Evolutionary conservation across 2,888 invertebrate genomes (phyloP).

Genomic region (Steinernema carpocapsae): DNA sequence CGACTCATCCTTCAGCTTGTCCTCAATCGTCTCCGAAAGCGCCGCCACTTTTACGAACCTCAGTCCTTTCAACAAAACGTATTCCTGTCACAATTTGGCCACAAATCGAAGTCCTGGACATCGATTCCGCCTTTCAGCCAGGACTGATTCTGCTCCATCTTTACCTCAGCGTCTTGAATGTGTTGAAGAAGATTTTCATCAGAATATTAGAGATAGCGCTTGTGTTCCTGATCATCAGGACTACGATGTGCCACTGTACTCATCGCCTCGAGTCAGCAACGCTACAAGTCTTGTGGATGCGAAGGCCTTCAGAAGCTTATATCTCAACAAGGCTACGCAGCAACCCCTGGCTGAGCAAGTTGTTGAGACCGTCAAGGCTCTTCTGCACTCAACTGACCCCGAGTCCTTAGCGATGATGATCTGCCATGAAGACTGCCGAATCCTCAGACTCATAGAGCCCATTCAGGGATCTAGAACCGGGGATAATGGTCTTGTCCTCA

Average conservation of each 20-base stretch:
- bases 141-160: conserved; percentile 2
- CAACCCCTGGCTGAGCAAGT: conserved; percentile 4
- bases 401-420: conserved; percentile 16
- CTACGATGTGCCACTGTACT: conserved; percentile 14
- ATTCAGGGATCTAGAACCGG: not conserved
- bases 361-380: not conserved
- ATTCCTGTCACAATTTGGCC: conserved; percentile 10
- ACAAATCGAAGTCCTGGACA: not conserved
- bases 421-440: conserved; percentile 17
- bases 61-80: conserved; percentile 2
- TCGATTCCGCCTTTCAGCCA: not conserved
- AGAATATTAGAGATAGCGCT: not conserved
- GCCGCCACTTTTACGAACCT: not conserved
- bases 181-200: not conserved
- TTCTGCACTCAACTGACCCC: conserved; percentile 9
- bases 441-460: not conserved
- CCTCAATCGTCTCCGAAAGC: conserved; percentile 8
- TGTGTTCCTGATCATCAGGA: conserved; percentile 22
- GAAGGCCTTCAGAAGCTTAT: conserved; percentile 4
- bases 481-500: conserved; percentile 1
- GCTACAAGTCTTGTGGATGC: conserved; percentile 15
- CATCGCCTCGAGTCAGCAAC: not conserved
- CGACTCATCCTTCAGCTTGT: conserved; percentile 3
- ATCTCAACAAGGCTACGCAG: conserved; percentile 16
- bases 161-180: conserved; percentile 6